Percentiles rank a stretch among this genome's conserved stretches.
Evolutionary conservation across 2,888 invertebrate genomes (phyloP).

Genomic region (Hydrotaea cyrtoneurina): DNA sequence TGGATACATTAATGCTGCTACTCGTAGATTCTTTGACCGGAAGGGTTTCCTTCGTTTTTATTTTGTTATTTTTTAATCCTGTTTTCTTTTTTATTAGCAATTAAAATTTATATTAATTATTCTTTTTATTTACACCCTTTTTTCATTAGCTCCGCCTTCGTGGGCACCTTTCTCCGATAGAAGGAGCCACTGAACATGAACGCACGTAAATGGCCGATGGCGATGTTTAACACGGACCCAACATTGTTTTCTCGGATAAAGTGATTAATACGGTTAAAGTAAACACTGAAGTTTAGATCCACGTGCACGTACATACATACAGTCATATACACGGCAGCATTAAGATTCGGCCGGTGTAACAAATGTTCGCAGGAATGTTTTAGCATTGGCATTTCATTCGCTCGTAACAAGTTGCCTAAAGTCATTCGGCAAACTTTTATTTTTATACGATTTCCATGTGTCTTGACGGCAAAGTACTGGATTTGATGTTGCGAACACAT

Average conservation of each 20-base stretch:
- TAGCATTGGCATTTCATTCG: neutral
- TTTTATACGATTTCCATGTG: neutral
- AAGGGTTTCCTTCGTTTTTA: conserved; percentile 22
- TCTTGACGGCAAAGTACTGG: neutral
- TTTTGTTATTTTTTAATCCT: conserved; percentile 24
- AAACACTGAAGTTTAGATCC: neutral
- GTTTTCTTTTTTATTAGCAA: conserved; percentile 51
- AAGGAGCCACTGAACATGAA: neutral
- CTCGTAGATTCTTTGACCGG: neutral
- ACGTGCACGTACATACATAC: neutral
- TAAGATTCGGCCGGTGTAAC: neutral
- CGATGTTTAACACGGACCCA: conserved; percentile 35
- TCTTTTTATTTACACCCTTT: conserved; percentile 49
- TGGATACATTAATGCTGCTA: neutral
- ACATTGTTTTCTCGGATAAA: conserved; percentile 38
- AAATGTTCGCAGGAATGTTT: neutral
- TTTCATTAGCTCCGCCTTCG: conserved; percentile 46
- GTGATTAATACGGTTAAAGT: conserved; percentile 40
- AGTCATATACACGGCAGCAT: too few relatives aligned
- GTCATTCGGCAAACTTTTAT: neutral
- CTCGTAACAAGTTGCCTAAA: neutral
- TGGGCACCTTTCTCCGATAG: neutral
- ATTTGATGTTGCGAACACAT: neutral
- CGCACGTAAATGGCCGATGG: conserved; percentile 25
- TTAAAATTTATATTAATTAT: conserved; percentile 60